Evolutionary conservation across 1,140 invertebrate genomes (phyloP).

Genomic region (Drosophila takahashii): DNA sequence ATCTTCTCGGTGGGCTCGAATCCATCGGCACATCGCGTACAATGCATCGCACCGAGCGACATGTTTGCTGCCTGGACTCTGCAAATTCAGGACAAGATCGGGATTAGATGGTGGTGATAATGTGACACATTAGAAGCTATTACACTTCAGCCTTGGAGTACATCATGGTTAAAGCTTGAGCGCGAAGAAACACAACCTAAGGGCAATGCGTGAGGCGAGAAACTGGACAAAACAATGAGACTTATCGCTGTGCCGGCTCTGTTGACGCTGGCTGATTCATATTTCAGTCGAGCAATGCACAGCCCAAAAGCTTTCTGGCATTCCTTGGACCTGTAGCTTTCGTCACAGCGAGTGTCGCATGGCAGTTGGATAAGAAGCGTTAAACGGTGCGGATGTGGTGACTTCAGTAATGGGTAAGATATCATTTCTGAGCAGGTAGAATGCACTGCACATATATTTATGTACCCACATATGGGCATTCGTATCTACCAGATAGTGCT

Average conservation of each 20-base stretch:
- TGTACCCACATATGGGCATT: too few species aligned
- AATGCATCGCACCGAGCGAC: slow-evolving; percentile 95
- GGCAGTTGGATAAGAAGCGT: slow-evolving; percentile 47
- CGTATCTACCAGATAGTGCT: too few species aligned
- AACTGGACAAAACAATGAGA: slow-evolving; percentile 50
- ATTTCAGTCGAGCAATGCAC: slow-evolving; percentile 61
- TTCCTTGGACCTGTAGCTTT: slow-evolving; percentile 46
- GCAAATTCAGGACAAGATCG: slow-evolving; percentile 18
- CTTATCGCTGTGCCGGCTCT: slow-evolving; percentile 31
- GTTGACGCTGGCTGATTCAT: slow-evolving; percentile 65
- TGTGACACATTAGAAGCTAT: slow-evolving; percentile 11
- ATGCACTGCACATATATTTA: background rate
- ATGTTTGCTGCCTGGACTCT: slow-evolving; percentile 86
- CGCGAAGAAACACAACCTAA: slow-evolving; percentile 24
- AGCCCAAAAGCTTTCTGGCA: slow-evolving; percentile 53
- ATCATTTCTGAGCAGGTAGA: background rate
- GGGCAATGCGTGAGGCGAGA: slow-evolving; percentile 27
- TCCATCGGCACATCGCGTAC: slow-evolving; percentile 96
- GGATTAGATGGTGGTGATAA: background rate
- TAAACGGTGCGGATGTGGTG: slow-evolving; percentile 30
- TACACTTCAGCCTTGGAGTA: slow-evolving; percentile 77
- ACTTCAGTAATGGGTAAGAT: background rate
- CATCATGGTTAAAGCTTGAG: slow-evolving; percentile 55
- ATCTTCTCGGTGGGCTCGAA: slow-evolving; percentile 99
- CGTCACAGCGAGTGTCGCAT: slow-evolving; percentile 2